Evolutionary conservation across 2,113 vertebrate genomes (phyloP), one percentile per base, ranked within the genome.

Genomic region (Pachyramphus minor): DNA sequence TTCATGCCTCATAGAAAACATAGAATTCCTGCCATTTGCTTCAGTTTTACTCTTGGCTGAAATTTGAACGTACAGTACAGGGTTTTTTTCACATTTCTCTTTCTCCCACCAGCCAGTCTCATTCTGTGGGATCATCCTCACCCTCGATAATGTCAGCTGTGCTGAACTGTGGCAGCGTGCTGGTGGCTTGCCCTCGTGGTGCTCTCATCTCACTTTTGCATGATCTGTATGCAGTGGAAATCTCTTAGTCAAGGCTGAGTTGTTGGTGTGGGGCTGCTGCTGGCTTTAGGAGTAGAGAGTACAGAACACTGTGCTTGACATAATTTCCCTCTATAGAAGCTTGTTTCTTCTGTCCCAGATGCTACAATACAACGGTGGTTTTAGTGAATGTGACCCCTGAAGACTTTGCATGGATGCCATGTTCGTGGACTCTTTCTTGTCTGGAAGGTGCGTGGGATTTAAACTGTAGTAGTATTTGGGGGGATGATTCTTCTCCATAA

Each of bases 1-100:
- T 91, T 93, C 28, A 9, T 85, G 94, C 95, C 95, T 96, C 64
- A 17, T 44, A 85, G 85, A 75, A 83, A 86, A 77, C 83, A 45
- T 76, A 19, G 63, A 87, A 93, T 89, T 94, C 85, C 84, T 95
- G 75, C 60, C 85, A 68, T 94, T 97, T 90, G 66, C 50, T 89
- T 90, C 71, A 85, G 6, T 95, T 91, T 66, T 93, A 83, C 60
- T 73, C 84, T 75, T 94, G 87, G 77, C 86, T 82, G 85, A 89
- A 93, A 87, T 76, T 8, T 79, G 66, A 89, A 84, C 0, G 0
- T 89, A 66, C 23, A 90, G 77, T 63, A 81, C 45, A n/a, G 64
- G 50, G 39, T 9, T 6, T 37, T 35, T 90, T 93, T 81, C 33
- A n/a, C 19, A 11, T 73, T 89, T 84, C 37, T 67, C 74, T 80